Evolutionary conservation across 2,797 vertebrate species (phyloP), one percentile per base, ranked within the genome.

Genomic region (Yasuhikotakia modesta): DNA sequence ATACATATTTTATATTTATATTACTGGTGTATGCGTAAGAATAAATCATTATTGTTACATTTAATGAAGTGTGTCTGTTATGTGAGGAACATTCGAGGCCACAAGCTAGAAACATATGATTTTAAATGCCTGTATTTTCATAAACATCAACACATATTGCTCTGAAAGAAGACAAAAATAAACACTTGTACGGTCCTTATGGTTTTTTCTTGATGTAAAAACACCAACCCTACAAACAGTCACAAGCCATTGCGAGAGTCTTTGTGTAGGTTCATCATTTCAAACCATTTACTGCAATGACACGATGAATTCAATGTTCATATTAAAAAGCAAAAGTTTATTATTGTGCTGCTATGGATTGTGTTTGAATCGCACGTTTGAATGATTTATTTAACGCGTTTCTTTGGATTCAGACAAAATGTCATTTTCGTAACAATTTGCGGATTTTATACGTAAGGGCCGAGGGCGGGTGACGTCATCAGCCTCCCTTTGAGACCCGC

Each of bases 1-100:
- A 93, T 91, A 90, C 92, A 92, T 93, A 94, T 94, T 94, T 94
- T 94, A 94, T 94, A 94, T 94, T 94, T 94, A 92, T 94, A 94
- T 93, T 93, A 92, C 90, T 89, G 84, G 93, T 93, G 93, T 93
- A 94, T 94, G 93, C 93, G 92, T 92, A 86, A 85, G 78, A 94
- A 92, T 94, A 94, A 94, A 94, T 90, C 87, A 91, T 91, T 92
- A 92, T 93, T 93, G 93, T 93, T 92, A 94, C 91, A 93, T 94
- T 93, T 91, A 88, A 67, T 48, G 13, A 57, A 14, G 53, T n/a
- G 80, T 85, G 76, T 79, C 48, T 57, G 73, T 55, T 71, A 55
- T 61, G 68, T 58, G 32, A 57, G 68, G 65, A 19, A 65, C 32
- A 60, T 61, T 78, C 46, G 45, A 64, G 48, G 45, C 32, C 46